Percentiles rank a stretch among this genome's conserved stretches.
Evolutionary conservation across 2,113 vertebrate species (phyloP).

Genomic region (Phoxinus phoxinus): DNA sequence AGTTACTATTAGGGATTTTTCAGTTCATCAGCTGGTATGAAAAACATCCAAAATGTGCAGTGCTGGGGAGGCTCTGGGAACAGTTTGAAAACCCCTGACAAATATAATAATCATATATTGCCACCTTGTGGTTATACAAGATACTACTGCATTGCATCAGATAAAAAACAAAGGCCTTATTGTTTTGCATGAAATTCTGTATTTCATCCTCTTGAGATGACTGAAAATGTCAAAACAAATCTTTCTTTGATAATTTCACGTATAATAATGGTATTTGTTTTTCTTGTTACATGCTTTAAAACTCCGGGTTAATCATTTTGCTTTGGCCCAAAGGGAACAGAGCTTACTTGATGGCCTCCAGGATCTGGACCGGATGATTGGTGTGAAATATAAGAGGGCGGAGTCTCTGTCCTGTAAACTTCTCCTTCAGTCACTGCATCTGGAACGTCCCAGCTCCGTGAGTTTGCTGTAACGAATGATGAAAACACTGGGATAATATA

Average conservation of each 20-base stretch:
- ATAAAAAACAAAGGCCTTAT: neutral
- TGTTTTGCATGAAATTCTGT: slow-evolving; percentile 6
- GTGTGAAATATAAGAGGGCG: slow-evolving; percentile 69
- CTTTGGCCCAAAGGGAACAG: slow-evolving; percentile 57
- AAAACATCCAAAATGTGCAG: neutral
- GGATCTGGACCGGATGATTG: slow-evolving; percentile 77
- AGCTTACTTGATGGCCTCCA: slow-evolving; percentile 72
- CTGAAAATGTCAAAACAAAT: neutral
- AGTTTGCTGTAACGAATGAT: slow-evolving; percentile 53
- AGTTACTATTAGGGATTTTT: neutral
- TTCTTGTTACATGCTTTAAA: slow-evolving; percentile 13
- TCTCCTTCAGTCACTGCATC: slow-evolving; percentile 70
- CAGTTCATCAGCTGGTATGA: neutral
- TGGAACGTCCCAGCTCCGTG: slow-evolving; percentile 64
- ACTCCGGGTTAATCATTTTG: neutral
- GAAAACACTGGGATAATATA: neutral
- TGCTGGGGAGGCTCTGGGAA: neutral
- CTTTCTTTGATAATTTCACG: neutral
- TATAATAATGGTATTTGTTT: neutral
- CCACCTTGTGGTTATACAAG: slow-evolving; percentile 38
- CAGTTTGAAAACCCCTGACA: neutral
- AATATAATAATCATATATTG: slow-evolving; percentile 24
- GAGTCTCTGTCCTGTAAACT: slow-evolving; percentile 66
- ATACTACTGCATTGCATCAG: neutral
- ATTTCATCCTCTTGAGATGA: slow-evolving; percentile 1